Percentiles rank a stretch among this genome's conserved stretches.
phyloP scores from a whole-genome alignment of 2,888 invertebrate genomes.

The Lepeophtheirus nordmannii region DNA sequence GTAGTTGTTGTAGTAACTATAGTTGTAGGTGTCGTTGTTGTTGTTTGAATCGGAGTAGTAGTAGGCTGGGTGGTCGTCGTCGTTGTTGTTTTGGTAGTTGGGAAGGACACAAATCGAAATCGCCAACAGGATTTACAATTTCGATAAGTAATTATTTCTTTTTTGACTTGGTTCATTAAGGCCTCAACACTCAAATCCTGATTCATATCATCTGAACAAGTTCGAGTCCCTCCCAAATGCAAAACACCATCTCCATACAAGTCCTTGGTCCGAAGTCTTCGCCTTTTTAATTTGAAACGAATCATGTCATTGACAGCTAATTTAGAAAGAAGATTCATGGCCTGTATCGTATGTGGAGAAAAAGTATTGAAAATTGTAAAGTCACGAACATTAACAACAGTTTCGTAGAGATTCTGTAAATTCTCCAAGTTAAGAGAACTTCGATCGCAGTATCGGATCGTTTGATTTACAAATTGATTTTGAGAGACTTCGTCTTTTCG shows the following conservation, averaged over 20 bases:
- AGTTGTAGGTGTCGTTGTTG: background rate
- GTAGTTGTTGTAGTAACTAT: background rate
- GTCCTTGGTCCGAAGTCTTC: background rate
- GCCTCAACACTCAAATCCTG: background rate
- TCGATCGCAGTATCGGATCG: background rate
- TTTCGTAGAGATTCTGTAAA: background rate
- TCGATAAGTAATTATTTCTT: background rate
- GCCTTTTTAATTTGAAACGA: background rate
- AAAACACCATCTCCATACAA: background rate
- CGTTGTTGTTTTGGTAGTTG: background rate
- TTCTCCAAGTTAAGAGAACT: background rate
- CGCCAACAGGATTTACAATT: background rate
- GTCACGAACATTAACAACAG: background rate
- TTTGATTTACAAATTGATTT: background rate
- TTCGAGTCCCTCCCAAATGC: background rate
- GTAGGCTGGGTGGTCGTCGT: background rate
- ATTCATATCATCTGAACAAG: background rate
- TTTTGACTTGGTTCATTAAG: background rate
- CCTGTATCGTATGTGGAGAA: background rate
- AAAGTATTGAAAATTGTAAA: background rate
- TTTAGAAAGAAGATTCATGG: conserved; percentile 4
- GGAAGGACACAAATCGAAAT: conserved; percentile 5
- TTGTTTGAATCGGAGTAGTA: background rate
- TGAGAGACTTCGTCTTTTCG: background rate
- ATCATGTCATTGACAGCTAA: background rate